These are phyloP conservation scores for Aurelia aurita DNA, from an alignment of 30 jellyfish, hydroid and myxozoan species.

Conservation along the genomic window DNA sequence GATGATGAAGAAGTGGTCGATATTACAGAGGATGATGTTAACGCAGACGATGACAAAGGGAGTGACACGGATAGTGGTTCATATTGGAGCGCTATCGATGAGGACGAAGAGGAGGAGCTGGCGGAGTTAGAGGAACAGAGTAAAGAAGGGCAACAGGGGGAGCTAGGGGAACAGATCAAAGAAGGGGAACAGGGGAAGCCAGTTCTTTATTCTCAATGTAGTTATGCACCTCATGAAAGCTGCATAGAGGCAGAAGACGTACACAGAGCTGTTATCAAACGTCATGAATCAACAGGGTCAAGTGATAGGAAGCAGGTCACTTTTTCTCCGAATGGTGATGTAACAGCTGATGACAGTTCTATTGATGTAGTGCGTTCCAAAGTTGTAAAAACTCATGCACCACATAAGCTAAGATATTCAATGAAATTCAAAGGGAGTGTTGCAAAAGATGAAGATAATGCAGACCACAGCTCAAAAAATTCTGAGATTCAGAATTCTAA, in stretches of 20 bases:
- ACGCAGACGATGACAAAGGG: constrained; percentile 35
- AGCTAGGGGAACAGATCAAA: neutral
- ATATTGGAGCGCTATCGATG: constrained; percentile 74
- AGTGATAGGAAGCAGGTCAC: too few species aligned
- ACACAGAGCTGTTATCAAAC: constrained; percentile 10
- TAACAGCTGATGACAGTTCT: too few species aligned
- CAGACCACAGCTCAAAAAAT: too few species aligned
- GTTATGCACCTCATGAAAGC: constrained; percentile 1
- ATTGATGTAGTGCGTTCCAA: too few species aligned
- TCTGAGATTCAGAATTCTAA: too few species aligned
- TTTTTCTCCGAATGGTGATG: too few species aligned
- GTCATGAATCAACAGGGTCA: too few species aligned
- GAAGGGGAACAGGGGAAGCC: constrained; percentile 9
- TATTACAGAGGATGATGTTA: constrained; percentile 54
- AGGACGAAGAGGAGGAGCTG: constrained; percentile 47
- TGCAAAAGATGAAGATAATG: too few species aligned
- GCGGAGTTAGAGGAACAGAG: neutral
- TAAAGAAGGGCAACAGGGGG: constrained; percentile 9
- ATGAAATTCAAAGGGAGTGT: too few species aligned
- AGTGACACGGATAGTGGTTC: constrained; percentile 87
- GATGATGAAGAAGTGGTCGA: constrained; percentile 67
- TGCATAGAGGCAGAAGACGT: constrained; percentile 11
- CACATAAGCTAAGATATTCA: too few species aligned
- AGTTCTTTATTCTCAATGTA: constrained; percentile 21
- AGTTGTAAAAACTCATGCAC: too few species aligned